Base-by-base conservation (phyloP, 1,140 invertebrate genomes). In the Spodoptera frugiperda region DNA sequence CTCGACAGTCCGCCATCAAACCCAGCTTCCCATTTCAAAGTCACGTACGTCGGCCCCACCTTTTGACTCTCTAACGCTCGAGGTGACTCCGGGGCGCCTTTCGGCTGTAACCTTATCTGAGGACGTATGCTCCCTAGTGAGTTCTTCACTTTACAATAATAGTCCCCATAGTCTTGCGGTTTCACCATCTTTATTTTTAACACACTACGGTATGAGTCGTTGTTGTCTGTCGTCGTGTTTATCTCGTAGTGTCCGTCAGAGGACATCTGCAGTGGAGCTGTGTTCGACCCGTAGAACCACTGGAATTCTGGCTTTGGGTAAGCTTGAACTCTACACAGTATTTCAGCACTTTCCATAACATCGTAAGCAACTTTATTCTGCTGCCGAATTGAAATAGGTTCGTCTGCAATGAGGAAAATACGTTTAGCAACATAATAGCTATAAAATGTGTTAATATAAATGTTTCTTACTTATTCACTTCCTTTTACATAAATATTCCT, bases 241-340 rank as follows among this genome's bases (percentile, higher is more conserved):
- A 98, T 97, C 77, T 97, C 96, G 88, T 98, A 98, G 84, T 97
- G 97, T 0, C 96, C 97, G 81, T 98, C 97, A n/a, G 96, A 97
- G 0, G 96, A 96, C 78, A 96, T 96, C 76, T 97, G 95, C 10
- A 97, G 90, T 0, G 96, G 96, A 0, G 96, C 96, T 0, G 95
- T 93, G 85, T 97, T 97, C 0, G 95, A 96, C 6, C 96, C 96
- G 79, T 96, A 98, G 79, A 96, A 97, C 98, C 98, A 99, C 82
- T 98, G 97, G 90, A 99, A 98, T 85, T 98, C 97, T 0, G 98
- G 98, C 85, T 97, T 97, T 0, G 98, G 98, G 92, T 98, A 99
- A 0, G 98, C 98, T 88, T 98, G 97, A 2, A 99, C 97, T 86
- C 97, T 96, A 90, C 98, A 99, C 2, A 97, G 95, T 10, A 99